A percentile compares a stretch with the other conserved stretches of the same genome.
Evolutionary conservation across 2,113 vertebrate species (phyloP).

Genomic region (Pteropus alecto): DNA sequence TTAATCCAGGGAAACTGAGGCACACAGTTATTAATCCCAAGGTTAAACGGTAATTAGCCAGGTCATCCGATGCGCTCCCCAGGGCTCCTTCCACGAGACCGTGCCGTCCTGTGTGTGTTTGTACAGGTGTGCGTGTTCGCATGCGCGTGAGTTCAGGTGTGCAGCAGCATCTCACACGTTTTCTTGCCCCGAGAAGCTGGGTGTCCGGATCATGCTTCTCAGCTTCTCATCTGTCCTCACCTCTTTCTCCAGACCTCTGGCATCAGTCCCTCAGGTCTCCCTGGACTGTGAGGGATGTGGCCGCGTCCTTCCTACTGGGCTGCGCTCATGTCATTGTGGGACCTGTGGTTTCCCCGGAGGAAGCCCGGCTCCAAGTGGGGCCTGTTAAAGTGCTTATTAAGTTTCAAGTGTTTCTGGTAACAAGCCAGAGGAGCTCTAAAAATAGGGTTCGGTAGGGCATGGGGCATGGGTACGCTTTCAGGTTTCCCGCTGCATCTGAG

Average conservation of each 20-base stretch:
- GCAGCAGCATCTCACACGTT: fast-evolving
- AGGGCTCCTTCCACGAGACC: neutral
- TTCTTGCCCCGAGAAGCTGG: neutral
- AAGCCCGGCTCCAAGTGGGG: constrained; percentile 26
- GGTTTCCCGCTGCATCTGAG: constrained; percentile 3
- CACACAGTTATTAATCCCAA: neutral
- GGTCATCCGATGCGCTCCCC: neutral
- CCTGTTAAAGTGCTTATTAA: constrained; percentile 61
- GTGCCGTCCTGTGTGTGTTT: fast-evolving
- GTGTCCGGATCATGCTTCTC: neutral
- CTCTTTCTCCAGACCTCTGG: neutral
- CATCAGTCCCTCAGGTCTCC: neutral
- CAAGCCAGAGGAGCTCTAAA: constrained; percentile 71
- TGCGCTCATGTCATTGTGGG: neutral
- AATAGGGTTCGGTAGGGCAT: constrained; percentile 59
- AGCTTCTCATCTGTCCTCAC: neutral
- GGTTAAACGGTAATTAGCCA: too few species aligned
- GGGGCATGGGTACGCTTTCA: constrained; percentile 31
- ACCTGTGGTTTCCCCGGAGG: constrained; percentile 60
- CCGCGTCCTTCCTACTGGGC: neutral
- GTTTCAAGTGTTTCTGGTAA: constrained; percentile 72
- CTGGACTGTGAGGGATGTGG: neutral
- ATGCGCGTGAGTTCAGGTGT: fast-evolving
- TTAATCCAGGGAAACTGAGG: neutral
- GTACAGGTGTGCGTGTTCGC: fast-evolving